These are phyloP conservation scores for Lithophane ornitopus DNA, from an alignment of 2,888 invertebrate genomes.

Conservation along the genomic window DNA sequence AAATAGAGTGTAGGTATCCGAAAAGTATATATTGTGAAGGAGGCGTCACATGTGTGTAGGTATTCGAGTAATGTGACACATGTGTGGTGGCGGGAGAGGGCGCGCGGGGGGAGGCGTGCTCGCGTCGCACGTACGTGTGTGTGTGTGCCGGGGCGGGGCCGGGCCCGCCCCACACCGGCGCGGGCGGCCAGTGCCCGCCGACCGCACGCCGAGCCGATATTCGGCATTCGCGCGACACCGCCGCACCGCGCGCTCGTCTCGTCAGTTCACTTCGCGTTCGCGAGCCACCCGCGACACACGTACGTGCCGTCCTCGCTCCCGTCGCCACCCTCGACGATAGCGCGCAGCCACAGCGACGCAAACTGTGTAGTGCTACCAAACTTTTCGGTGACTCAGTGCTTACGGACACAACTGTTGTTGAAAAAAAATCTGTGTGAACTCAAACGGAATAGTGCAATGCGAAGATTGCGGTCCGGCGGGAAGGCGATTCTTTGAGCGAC, in stretches of 20 bases:
- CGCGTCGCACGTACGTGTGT: conserved; percentile 65
- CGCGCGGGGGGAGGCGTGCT: conserved; percentile 73
- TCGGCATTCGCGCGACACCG: conserved; percentile 85
- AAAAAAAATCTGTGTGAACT: conserved; percentile 67
- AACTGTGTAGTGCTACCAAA: conserved; percentile 79
- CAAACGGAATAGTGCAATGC: conserved; percentile 79
- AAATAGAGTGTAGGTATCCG: conserved; percentile 79
- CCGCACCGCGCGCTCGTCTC: conserved; percentile 79
- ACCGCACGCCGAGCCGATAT: conserved; percentile 78
- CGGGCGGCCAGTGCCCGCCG: conserved; percentile 79
- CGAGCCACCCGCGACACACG: conserved; percentile 83
- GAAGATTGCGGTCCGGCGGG: conserved; percentile 80
- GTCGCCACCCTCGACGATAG: conserved; percentile 71
- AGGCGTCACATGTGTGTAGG: conserved; percentile 89
- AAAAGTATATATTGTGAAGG: conserved; percentile 85
- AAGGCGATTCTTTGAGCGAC: conserved; percentile 83
- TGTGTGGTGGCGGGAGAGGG: conserved; percentile 77
- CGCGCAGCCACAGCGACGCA: conserved; percentile 68
- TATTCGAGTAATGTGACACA: conserved; percentile 84
- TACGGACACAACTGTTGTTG: conserved; percentile 64
- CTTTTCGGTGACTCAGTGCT: conserved; percentile 77
- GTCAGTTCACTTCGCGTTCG: conserved; percentile 80
- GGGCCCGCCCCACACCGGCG: conserved; percentile 82
- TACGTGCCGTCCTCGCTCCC: conserved; percentile 74
- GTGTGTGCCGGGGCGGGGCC: conserved; percentile 79